phyloP scores from a whole-genome alignment of 2,113 vertebrate genomes.

The Catharus fuscescens region DNA sequence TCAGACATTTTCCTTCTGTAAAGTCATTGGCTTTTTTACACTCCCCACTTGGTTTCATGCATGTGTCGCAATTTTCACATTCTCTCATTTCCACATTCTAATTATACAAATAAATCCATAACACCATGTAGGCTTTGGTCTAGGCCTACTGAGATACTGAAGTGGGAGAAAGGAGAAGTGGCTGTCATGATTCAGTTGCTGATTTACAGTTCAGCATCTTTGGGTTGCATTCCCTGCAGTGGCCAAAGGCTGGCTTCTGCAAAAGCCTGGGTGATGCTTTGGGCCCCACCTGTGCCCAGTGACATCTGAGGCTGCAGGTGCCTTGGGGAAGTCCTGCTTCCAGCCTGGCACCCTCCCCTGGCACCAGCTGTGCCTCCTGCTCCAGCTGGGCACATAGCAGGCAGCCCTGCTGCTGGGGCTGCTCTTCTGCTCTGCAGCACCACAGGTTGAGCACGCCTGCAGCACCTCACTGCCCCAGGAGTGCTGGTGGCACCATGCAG shows the following conservation, averaged over 20 bases:
- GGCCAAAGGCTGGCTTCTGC: neutral
- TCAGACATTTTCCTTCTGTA: neutral
- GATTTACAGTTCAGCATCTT: neutral
- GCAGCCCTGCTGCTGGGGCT: neutral
- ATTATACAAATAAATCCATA: neutral
- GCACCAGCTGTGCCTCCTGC: neutral
- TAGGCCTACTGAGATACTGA: neutral
- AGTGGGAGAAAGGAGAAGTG: neutral
- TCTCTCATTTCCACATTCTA: neutral
- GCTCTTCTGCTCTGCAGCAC: neutral
- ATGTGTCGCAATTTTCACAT: neutral
- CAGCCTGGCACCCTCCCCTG: neutral
- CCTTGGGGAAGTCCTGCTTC: neutral
- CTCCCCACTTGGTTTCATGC: neutral
- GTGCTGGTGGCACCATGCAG: accelerated
- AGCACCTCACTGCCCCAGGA: neutral
- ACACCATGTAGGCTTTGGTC: neutral
- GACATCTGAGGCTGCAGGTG: neutral
- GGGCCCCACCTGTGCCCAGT: neutral
- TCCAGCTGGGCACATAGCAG: neutral
- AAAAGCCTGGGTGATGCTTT: accelerated
- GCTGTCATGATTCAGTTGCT: neutral
- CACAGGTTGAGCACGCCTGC: neutral
- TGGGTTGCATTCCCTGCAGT: neutral
- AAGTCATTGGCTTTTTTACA: neutral